Conservation (phyloP, 2,888 invertebrate genomes). For the Ommatoiulus sabulosus region DNA sequence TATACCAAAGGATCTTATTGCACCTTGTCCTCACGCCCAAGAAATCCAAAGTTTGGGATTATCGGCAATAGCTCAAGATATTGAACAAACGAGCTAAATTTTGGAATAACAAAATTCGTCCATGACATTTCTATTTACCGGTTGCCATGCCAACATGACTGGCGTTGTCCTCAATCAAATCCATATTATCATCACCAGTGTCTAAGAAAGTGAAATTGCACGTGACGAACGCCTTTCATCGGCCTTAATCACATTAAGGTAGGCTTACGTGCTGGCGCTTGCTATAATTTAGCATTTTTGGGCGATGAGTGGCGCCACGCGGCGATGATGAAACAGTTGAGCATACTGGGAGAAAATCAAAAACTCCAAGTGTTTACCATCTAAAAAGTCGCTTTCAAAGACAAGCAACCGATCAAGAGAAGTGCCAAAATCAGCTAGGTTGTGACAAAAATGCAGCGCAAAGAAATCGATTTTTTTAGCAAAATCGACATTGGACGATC, state of each 20-base stretch:
- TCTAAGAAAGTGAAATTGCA: not conserved
- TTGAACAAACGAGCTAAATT: not conserved
- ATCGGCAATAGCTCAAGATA: too few species aligned
- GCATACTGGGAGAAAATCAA: not conserved
- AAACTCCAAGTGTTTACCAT: not conserved
- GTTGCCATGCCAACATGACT: not conserved
- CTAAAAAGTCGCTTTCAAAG: not conserved
- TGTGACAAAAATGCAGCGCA: not conserved
- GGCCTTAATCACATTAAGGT: too few species aligned
- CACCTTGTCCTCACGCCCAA: too few species aligned
- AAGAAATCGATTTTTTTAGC: constrained; percentile 11
- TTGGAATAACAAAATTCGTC: not conserved
- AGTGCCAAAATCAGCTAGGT: not conserved
- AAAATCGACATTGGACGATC: too few species aligned
- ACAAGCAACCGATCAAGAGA: not conserved
- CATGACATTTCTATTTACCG: not conserved
- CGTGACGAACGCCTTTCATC: not conserved
- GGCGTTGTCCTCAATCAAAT: not conserved
- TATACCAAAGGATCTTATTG: too few species aligned
- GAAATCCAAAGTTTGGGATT: too few species aligned
- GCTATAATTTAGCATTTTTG: too few species aligned
- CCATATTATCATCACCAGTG: not conserved
- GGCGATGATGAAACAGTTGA: not conserved
- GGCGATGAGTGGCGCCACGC: too few species aligned
- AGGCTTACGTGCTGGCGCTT: too few species aligned